These are phyloP conservation scores for Talpa occidentalis DNA, from an alignment of 2,113 vertebrate genomes.

Conservation along the genomic window DNA sequence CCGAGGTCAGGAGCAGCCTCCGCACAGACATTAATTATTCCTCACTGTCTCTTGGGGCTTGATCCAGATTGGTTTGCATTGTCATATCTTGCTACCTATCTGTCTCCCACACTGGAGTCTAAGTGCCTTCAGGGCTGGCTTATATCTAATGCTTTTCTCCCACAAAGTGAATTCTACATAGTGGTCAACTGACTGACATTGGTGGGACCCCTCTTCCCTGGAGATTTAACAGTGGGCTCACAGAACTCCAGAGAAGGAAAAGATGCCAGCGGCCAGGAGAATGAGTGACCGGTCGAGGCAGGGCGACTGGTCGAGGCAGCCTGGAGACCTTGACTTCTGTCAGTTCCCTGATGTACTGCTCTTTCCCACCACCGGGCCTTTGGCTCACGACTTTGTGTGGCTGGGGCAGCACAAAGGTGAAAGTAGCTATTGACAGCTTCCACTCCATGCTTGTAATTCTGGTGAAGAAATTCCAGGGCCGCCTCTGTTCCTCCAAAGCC, in stretches of 20 bases:
- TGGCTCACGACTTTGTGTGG: neutral
- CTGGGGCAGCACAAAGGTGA: neutral
- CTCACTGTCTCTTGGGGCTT: neutral
- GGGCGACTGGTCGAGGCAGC: neutral
- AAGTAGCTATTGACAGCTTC: neutral
- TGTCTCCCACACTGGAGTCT: neutral
- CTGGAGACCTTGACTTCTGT: too few relatives aligned
- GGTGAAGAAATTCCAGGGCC: neutral
- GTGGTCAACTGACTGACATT: neutral
- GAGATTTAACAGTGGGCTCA: neutral
- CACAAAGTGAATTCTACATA: neutral
- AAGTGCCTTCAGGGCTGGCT: neutral
- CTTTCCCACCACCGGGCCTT: neutral
- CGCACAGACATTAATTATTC: neutral
- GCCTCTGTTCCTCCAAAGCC: neutral
- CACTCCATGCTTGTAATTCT: neutral
- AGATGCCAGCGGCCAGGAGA: neutral
- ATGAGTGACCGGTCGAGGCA: too few relatives aligned
- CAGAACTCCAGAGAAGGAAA: neutral
- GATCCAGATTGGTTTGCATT: neutral
- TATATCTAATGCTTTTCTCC: constrained; percentile 16
- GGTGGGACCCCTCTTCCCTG: neutral
- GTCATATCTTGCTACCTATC: neutral
- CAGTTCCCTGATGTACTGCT: neutral
- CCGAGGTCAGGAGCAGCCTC: neutral